Conservation (phyloP, 2,888 invertebrate species). For the Perizoma affinitatum region DNA sequence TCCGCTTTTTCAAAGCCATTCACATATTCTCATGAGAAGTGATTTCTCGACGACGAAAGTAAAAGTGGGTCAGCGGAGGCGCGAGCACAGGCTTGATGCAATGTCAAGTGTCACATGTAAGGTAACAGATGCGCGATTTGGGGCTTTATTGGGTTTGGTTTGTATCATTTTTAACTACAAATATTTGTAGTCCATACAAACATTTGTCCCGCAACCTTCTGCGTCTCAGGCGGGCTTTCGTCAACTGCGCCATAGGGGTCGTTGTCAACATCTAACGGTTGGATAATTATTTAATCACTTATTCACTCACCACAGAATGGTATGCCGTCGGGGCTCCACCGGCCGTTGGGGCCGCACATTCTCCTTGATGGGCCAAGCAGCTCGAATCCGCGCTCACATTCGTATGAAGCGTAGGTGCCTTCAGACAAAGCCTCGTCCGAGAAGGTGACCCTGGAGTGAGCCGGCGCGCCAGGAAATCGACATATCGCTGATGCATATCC, state of each 20-base stretch:
- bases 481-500: constrained; percentile 78
- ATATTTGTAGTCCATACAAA: no score
- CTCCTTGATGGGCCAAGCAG: constrained; percentile 93
- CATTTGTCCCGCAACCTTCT: no score
- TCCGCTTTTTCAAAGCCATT: constrained; percentile 75
- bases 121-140: constrained; percentile 11
- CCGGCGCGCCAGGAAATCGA: constrained; percentile 95
- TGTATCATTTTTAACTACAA: neutral
- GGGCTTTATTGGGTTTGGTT: neutral
- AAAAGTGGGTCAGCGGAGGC: constrained; percentile 70
- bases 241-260: no score
- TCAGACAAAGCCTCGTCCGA: constrained; percentile 84
- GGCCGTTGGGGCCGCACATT: constrained; percentile 88
- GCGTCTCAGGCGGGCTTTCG: no score
- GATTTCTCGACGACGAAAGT: constrained; percentile 77
- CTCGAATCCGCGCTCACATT: constrained; percentile 95
- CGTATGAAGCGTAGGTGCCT: constrained; percentile 91
- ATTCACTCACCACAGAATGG: constrained; percentile 92
- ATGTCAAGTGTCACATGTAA: constrained; percentile 14
- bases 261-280: no score
- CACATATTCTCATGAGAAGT: constrained; percentile 68
- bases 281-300: no score
- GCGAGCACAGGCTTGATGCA: constrained; percentile 18
- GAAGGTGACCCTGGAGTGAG: constrained; percentile 92
- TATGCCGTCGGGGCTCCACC: constrained; percentile 95